Evolutionary conservation across 2,888 invertebrate species (phyloP), one percentile per base, ranked within the genome.

Genomic region (Idaea aversata): DNA sequence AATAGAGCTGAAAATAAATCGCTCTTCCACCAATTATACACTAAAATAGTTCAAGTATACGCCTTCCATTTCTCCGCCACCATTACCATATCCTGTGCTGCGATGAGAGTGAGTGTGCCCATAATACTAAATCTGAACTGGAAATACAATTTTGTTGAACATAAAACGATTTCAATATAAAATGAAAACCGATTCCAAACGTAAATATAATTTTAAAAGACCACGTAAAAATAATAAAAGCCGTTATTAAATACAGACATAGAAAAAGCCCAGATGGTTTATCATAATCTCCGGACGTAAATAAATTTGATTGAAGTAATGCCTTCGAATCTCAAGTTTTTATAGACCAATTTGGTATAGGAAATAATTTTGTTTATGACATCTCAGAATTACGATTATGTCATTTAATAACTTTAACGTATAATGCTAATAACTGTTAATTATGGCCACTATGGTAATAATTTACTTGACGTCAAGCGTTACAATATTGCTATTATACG

Each of bases 1-100:
- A 91, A 90, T 88, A 87, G 87, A 82, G 82, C 88, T 88, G 83
- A 86, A 90, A 91, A 91, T 91, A 92, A 90, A 90, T 90, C 88
- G 86, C 89, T 87, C 89, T 88, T 88, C 86, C 87, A 80, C 81
- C 78, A 83, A 88, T 87, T 84, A 84, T 81, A 82, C 81, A 89
- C 91, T 86, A 89, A 92, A 91, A 92, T 92, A 92, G 91, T 89
- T 84, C 75, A 81, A 82, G 77, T 84, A 82, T 82, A 83, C 86
- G 85, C 82, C 86, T 87, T 84, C 87, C 86, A 88, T 88, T 89
- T 88, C 89, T 88, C 85, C 83, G 75, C 86, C 80, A 81, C 85
- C 86, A 88, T 91, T 91, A 90, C 90, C 88, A 87, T 90, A 91
- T 92, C 92, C 92, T 92, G 92, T 87, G 84, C 80, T 75, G 76